Evolutionary conservation across 23 tunicate genomes (phyloP).

Genomic region (Trididemnum miniatum): DNA sequence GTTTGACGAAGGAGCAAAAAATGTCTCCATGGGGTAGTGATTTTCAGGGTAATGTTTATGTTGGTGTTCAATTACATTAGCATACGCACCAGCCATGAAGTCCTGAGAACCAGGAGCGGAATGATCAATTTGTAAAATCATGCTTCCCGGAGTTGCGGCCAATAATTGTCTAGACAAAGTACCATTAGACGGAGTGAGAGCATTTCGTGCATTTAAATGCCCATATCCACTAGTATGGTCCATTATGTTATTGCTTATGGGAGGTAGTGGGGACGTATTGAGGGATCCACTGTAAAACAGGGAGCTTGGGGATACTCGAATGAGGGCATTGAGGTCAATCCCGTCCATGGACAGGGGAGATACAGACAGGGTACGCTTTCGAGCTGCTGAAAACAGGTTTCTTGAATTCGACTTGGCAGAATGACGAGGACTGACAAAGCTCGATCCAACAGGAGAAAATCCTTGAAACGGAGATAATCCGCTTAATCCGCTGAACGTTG

Average conservation of each 20-base stretch:
- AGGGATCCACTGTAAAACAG: constrained; percentile 48
- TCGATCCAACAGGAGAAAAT: constrained; percentile 69
- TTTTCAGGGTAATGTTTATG: neutral
- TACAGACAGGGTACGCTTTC: constrained; percentile 74
- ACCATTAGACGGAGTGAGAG: constrained; percentile 55
- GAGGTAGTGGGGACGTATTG: constrained; percentile 44
- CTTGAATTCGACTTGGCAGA: constrained; percentile 61
- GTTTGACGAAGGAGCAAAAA: neutral
- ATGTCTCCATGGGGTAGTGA: neutral
- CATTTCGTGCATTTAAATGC: constrained; percentile 56
- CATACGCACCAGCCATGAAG: constrained; percentile 20
- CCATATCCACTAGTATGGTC: constrained; percentile 60
- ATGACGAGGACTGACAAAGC: constrained; percentile 72
- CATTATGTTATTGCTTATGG: neutral
- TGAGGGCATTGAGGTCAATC: constrained; percentile 62
- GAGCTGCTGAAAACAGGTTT: constrained; percentile 37
- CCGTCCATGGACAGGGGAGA: constrained; percentile 91
- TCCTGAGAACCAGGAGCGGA: neutral
- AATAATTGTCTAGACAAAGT: constrained; percentile 64
- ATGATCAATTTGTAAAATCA: constrained; percentile 10
- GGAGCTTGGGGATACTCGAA: constrained; percentile 76
- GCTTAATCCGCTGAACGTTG: constrained; percentile 74
- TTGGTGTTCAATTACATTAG: neutral
- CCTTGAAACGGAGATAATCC: constrained; percentile 68
- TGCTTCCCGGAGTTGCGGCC: constrained; percentile 71